phyloP scores from a whole-genome alignment of 2,888 invertebrate genomes.

The Sphaerophoria rueppellii region DNA sequence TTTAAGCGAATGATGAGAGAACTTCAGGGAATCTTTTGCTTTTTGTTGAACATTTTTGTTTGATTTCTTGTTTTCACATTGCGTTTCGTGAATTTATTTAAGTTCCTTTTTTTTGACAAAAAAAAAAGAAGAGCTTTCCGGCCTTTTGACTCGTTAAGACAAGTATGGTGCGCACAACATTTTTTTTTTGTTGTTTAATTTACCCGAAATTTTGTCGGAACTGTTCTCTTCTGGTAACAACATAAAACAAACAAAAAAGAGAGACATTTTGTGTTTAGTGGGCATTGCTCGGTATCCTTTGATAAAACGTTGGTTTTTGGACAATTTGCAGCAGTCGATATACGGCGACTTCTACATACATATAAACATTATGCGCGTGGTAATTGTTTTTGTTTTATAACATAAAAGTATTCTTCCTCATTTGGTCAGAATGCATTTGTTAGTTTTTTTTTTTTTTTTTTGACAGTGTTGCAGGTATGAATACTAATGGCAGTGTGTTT shows the following conservation, averaged over 20 bases:
- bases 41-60: conserved; percentile 43
- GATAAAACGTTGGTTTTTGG: conserved; percentile 44
- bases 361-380: conserved; percentile 31
- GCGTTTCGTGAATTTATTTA: not conserved
- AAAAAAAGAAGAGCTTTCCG: conserved; percentile 22
- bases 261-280: not conserved
- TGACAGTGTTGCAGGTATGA: conserved; percentile 37
- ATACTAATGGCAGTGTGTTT: conserved; percentile 55
- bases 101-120: conserved; percentile 28
- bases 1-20: conserved; percentile 47
- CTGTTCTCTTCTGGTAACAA: conserved; percentile 26
- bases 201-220: conserved; percentile 53
- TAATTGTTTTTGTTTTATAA: conserved; percentile 65
- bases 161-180: conserved; percentile 36
- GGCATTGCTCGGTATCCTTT: conserved; percentile 67
- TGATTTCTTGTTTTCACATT: not conserved
- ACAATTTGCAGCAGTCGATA: conserved; percentile 24
- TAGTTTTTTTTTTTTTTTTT: conserved; percentile 43
- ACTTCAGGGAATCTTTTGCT: conserved; percentile 51
- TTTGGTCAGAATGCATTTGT: conserved; percentile 67
- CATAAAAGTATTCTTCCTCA: conserved; percentile 47
- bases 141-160: conserved; percentile 2
- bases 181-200: too few species aligned
- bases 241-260: conserved; percentile 3
- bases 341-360: not conserved